Evolutionary conservation across 1,140 invertebrate species (phyloP).

Genomic region (Batillaria attramentaria): DNA sequence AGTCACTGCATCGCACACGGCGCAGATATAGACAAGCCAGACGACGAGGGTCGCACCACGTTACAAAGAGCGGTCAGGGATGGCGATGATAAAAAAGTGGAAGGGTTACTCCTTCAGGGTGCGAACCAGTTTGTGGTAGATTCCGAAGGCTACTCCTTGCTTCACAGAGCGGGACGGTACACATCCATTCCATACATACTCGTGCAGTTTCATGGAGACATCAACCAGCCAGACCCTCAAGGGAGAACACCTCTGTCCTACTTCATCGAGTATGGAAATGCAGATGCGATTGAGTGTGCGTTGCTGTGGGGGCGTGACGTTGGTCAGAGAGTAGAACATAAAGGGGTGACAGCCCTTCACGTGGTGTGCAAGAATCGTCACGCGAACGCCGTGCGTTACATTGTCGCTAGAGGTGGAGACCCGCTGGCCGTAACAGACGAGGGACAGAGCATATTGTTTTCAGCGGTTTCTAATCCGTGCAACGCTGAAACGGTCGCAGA

Average conservation of each 20-base stretch:
- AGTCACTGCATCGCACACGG: background rate
- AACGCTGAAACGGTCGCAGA: background rate
- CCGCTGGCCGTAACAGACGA: background rate
- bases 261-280: background rate
- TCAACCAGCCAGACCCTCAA: background rate
- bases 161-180: too few relatives aligned
- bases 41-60: background rate
- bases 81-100: background rate
- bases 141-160: background rate
- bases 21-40: background rate
- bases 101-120: background rate
- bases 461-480: too few relatives aligned
- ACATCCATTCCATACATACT: too few relatives aligned
- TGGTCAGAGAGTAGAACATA: background rate
- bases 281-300: background rate
- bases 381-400: background rate
- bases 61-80: background rate
- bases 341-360: background rate
- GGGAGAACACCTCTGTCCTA: background rate
- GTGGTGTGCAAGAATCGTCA: background rate
- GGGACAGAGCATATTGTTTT: background rate
- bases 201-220: background rate
- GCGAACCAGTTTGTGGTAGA: background rate
- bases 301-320: background rate
- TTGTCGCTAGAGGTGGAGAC: background rate